Conservation (phyloP, 2,113 vertebrate species). For the Pardalotus punctatus region DNA sequence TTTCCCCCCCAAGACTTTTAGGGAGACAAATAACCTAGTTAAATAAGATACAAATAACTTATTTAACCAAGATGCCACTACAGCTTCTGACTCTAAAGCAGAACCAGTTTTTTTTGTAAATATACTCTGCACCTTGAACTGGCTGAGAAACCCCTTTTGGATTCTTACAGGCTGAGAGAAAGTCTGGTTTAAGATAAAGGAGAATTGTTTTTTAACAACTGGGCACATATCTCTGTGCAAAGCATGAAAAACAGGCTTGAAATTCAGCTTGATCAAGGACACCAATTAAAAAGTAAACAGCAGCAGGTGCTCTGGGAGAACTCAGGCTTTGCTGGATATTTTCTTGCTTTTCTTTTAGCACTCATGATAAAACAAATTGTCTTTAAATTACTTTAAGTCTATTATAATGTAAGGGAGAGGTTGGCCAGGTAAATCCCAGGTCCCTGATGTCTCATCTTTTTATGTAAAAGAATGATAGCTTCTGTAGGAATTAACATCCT, state of each 20-base stretch:
- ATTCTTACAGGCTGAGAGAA: not conserved
- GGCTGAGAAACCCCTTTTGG: not conserved
- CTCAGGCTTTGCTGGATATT: not conserved
- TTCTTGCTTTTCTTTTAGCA: not conserved
- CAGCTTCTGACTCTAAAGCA: not conserved
- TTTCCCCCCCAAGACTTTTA: not conserved
- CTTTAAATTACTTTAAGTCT: not conserved
- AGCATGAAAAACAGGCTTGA: not conserved
- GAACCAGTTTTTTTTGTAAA: not conserved
- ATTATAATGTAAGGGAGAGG: not conserved
- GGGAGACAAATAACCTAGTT: not conserved
- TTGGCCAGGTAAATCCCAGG: not conserved
- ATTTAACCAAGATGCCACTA: not conserved
- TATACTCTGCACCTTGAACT: not conserved
- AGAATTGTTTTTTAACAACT: not conserved
- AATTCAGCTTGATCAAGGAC: not conserved
- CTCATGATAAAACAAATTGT: not conserved
- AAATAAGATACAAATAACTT: not conserved
- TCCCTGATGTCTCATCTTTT: not conserved
- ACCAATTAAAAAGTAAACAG: not conserved
- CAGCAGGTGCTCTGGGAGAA: not conserved
- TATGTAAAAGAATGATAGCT: not conserved
- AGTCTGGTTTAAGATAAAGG: constrained; percentile 1
- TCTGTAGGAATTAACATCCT: not conserved
- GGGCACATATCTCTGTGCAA: not conserved